Evolutionary conservation across 1,140 invertebrate genomes (phyloP).

Genomic region (Neodiprion fabricii): DNA sequence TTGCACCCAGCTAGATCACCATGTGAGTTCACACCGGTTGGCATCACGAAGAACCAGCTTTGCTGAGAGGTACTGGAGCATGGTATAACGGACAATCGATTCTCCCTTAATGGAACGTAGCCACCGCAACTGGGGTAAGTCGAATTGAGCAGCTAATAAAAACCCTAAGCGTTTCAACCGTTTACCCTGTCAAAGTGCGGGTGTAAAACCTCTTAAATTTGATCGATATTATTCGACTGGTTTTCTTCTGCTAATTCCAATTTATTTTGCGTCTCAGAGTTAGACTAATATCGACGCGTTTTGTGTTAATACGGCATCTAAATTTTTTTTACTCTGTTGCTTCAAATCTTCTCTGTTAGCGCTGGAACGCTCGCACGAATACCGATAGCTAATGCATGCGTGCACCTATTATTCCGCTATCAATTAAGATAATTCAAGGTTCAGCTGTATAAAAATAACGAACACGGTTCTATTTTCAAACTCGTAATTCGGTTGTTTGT

Average conservation of each 20-base stretch:
- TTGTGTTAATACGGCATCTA: no score
- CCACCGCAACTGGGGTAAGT: not conserved
- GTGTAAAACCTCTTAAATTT: not conserved
- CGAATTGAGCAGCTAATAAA: not conserved
- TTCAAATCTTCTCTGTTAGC: no score
- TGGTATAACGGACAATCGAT: conserved; percentile 3
- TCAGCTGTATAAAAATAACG: no score
- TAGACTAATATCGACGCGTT: no score
- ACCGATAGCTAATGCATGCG: no score
- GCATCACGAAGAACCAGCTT: not conserved
- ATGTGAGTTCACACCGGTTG: not conserved
- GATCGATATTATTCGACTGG: not conserved
- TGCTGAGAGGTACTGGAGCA: not conserved
- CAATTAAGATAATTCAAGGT: no score
- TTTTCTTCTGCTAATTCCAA: not conserved
- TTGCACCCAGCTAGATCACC: not conserved
- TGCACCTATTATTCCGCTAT: no score
- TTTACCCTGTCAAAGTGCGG: no score
- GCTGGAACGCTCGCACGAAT: no score
- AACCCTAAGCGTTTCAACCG: not conserved
- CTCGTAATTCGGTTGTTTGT: no score
- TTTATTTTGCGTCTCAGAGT: not conserved
- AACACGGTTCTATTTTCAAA: no score
- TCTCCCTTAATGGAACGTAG: conserved; percentile 2
- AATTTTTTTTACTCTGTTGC: no score